phyloP scores from a whole-genome alignment of 2,113 vertebrate species.

The Anoura caudifer region DNA sequence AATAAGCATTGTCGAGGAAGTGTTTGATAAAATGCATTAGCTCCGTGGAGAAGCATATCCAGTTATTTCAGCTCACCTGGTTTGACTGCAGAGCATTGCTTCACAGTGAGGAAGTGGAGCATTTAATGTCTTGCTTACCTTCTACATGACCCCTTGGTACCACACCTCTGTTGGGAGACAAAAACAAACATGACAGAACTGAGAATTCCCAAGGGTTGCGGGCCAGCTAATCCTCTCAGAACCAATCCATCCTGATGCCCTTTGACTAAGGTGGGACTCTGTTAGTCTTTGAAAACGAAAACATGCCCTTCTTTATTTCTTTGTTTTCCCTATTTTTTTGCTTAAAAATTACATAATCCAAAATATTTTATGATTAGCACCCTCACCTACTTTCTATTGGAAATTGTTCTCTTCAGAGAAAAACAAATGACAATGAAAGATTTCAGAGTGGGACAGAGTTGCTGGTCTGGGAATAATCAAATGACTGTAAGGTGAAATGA shows the following conservation, averaged over 20 bases:
- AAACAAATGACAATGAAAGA: conserved; percentile 15
- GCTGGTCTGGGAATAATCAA: neutral
- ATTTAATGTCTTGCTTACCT: conserved; percentile 73
- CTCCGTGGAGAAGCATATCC: conserved; percentile 46
- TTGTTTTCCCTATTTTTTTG: conserved; percentile 69
- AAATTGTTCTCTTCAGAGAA: neutral
- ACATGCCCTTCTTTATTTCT: conserved; percentile 70
- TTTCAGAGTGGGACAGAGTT: neutral
- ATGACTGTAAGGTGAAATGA: neutral
- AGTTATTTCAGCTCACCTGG: conserved; percentile 72
- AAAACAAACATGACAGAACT: conserved; percentile 79
- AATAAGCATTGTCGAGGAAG: neutral
- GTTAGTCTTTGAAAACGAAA: conserved; percentile 71
- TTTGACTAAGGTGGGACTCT: conserved; percentile 76
- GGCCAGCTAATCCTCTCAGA: conserved; percentile 81
- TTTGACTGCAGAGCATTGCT: conserved; percentile 70
- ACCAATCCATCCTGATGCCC: conserved; percentile 79
- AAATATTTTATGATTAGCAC: neutral
- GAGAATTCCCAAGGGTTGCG: conserved; percentile 85
- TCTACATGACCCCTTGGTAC: conserved; percentile 78
- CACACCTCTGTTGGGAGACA: conserved; percentile 82
- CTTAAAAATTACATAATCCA: neutral
- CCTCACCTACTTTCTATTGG: neutral
- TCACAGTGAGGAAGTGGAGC: conserved; percentile 69
- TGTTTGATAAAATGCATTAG: conserved; percentile 27